These are phyloP conservation scores for Festucalex cinctus DNA, from an alignment of 2,113 vertebrate genomes.

Conservation along the genomic window DNA sequence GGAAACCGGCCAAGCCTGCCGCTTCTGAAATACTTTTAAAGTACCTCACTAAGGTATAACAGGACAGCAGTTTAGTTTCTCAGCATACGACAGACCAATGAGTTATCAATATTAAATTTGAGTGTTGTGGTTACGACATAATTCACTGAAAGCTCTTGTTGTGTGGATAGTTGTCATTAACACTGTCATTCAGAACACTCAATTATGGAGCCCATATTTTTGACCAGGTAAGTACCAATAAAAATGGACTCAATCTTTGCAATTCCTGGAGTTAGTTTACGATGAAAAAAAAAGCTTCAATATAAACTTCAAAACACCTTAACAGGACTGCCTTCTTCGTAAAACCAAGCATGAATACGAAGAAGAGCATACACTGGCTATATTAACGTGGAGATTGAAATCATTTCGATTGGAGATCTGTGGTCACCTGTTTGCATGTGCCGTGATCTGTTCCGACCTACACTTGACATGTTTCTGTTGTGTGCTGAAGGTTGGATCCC, in stretches of 20 bases:
- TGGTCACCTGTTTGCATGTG: too few species aligned
- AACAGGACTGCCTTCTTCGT: too few species aligned
- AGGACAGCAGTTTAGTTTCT: conserved; percentile 10
- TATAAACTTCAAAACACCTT: too few species aligned
- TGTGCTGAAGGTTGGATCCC: too few species aligned
- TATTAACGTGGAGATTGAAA: too few species aligned
- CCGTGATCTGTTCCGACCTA: too few species aligned
- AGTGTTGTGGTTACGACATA: background rate
- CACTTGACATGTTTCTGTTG: too few species aligned
- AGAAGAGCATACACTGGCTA: too few species aligned
- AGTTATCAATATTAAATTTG: background rate
- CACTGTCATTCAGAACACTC: background rate
- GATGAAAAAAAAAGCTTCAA: background rate
- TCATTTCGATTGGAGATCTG: too few species aligned
- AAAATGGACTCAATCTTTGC: background rate
- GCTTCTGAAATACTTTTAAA: conserved; percentile 50
- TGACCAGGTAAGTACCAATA: background rate
- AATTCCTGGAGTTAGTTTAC: background rate
- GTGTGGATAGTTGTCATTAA: background rate
- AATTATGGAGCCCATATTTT: too few species aligned
- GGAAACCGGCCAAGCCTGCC: conserved; percentile 62
- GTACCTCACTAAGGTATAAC: conserved; percentile 34
- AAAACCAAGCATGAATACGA: too few species aligned
- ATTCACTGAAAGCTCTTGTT: background rate
- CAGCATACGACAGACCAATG: conserved; percentile 6